Conservation (phyloP, 2,888 invertebrate genomes). For the Thymelicus acteon region DNA sequence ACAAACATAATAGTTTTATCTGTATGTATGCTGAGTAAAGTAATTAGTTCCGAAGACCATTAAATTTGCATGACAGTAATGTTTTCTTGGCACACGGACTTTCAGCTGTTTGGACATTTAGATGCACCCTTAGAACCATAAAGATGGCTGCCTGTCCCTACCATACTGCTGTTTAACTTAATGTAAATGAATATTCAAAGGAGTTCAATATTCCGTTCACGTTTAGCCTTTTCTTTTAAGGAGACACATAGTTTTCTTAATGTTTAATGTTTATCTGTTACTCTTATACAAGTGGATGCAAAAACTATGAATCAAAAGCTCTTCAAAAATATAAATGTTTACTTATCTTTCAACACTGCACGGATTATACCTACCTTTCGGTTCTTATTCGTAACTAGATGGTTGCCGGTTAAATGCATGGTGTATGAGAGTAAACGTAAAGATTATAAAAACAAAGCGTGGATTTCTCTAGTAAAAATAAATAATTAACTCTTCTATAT, state of each 20-base stretch:
- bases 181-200: conserved; percentile 66
- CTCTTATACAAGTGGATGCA: not conserved
- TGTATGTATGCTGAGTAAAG: conserved; percentile 59
- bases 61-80: conserved; percentile 67
- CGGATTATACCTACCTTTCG: too few species aligned
- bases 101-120: conserved; percentile 52
- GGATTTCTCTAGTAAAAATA: too few species aligned
- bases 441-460: too few species aligned
- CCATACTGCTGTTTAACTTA: conserved; percentile 54
- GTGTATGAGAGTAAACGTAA: too few species aligned
- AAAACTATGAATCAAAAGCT: not conserved
- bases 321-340: too few species aligned
- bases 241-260: conserved; percentile 15
- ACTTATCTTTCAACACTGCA: too few species aligned
- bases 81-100: conserved; percentile 52
- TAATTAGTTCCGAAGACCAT: conserved; percentile 66
- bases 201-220: conserved; percentile 33
- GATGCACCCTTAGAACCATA: conserved; percentile 67
- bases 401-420: too few species aligned
- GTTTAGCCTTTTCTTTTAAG: conserved; percentile 33
- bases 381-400: too few species aligned
- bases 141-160: conserved; percentile 54
- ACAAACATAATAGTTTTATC: conserved; percentile 69
- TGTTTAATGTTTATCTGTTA: too few species aligned
- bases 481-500: too few species aligned